Conservation (phyloP, 2,888 invertebrate genomes). For the Scrobipalpa atriplicella region DNA sequence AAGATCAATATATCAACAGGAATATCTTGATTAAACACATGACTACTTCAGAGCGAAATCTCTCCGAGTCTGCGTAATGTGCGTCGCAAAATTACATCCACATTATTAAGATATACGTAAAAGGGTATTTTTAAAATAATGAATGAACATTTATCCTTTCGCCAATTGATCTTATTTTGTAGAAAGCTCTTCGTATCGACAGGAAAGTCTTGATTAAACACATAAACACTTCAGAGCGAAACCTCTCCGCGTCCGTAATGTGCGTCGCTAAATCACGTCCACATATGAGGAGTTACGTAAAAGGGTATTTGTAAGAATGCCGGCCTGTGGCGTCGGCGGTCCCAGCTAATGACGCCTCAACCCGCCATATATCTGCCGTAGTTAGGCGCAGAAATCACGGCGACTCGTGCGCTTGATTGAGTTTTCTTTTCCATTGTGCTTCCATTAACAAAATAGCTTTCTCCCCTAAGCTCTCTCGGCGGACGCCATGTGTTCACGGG, state of each 20-base stretch:
- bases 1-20: not conserved
- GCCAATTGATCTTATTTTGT: no score
- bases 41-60: slow-evolving; percentile 43
- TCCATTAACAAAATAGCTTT: slow-evolving; percentile 79
- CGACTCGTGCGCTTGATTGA: slow-evolving; percentile 78
- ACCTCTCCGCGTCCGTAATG: slow-evolving; percentile 47
- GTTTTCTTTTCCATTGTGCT: slow-evolving; percentile 79
- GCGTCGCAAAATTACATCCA: slow-evolving; percentile 60
- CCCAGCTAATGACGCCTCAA: slow-evolving; percentile 71
- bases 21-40: slow-evolving; percentile 33
- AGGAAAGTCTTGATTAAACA: slow-evolving; percentile 31
- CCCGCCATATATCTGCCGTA: slow-evolving; percentile 76
- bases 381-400: slow-evolving; percentile 79
- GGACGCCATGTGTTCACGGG: slow-evolving; percentile 70
- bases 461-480: slow-evolving; percentile 60
- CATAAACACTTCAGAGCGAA: slow-evolving; percentile 40
- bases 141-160: no score
- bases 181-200: not conserved
- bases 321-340: slow-evolving; percentile 59
- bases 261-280: slow-evolving; percentile 60
- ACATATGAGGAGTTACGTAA: slow-evolving; percentile 67
- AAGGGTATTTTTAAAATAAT: slow-evolving; percentile 65
- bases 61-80: slow-evolving; percentile 47
- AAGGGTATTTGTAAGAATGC: slow-evolving; percentile 66
- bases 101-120: slow-evolving; percentile 67